Conservation (phyloP, 1,140 invertebrate species). For the Trichonephila inaurata region DNA sequence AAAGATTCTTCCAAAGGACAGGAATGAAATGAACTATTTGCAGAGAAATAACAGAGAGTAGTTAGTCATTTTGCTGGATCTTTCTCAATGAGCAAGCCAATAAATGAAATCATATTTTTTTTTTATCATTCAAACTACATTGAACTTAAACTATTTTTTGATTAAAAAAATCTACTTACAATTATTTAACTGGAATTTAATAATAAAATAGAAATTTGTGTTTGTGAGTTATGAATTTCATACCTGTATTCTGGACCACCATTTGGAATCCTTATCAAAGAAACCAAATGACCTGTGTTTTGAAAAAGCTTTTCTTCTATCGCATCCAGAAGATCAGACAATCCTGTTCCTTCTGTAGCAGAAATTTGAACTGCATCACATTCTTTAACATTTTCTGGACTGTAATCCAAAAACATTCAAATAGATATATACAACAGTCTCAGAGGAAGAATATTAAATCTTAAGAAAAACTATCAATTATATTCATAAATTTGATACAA, state of each 20-base stretch:
- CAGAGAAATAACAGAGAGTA: too few relatives aligned
- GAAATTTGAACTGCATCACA: constrained; percentile 82
- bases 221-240: neutral
- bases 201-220: neutral
- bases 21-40: too few relatives aligned
- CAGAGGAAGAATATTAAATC: neutral
- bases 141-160: too few relatives aligned
- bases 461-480: neutral
- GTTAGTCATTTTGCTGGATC: too few relatives aligned
- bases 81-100: too few relatives aligned
- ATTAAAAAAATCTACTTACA: too few relatives aligned
- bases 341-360: constrained; percentile 82
- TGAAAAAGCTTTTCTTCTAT: constrained; percentile 84
- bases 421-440: neutral
- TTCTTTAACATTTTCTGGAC: neutral
- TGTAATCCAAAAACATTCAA: neutral
- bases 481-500: neutral
- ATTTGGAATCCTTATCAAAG: constrained; percentile 76
- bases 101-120: too few relatives aligned
- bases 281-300: constrained; percentile 81
- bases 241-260: constrained; percentile 77
- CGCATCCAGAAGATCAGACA: constrained; percentile 83
- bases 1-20: too few relatives aligned
- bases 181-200: neutral
- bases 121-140: too few relatives aligned